Conservation (phyloP, 2,113 vertebrate genomes). For the Sterrhoptilus dennistouni region DNA sequence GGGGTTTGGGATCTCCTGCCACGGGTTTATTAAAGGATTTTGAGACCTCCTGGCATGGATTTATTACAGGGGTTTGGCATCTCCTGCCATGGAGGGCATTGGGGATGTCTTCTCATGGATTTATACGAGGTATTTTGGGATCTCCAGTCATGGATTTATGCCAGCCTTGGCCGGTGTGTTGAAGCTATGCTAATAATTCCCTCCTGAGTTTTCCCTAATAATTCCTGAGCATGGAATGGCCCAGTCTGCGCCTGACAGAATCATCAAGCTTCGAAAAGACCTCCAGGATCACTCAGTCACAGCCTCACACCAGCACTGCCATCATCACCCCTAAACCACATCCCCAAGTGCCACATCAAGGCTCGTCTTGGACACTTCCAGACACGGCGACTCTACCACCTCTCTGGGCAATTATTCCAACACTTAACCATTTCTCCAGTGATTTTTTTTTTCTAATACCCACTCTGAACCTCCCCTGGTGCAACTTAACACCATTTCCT, state of each 20-base stretch:
- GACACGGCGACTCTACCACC: rapidly evolving
- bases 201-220: neutral
- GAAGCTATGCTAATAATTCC: neutral
- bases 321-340: neutral
- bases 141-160: neutral
- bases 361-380: neutral
- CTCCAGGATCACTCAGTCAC: neutral
- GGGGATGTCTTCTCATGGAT: too few relatives aligned
- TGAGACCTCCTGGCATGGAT: too few relatives aligned
- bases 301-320: neutral
- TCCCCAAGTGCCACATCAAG: neutral
- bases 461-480: too few relatives aligned
- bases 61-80: neutral
- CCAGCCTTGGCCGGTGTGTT: rapidly evolving
- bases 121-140: neutral
- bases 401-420: neutral
- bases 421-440: too few relatives aligned
- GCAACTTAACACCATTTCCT: too few relatives aligned
- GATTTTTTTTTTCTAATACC: too few relatives aligned
- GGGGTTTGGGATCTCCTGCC: rapidly evolving
- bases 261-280: neutral
- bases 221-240: neutral
- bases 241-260: neutral
- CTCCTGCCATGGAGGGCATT: too few relatives aligned
- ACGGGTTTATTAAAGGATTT: neutral